Percentiles rank a stretch among this genome's conserved stretches.
phyloP scores from a whole-genome alignment of 2,797 vertebrate species.

The Enteromius viviparus region DNA sequence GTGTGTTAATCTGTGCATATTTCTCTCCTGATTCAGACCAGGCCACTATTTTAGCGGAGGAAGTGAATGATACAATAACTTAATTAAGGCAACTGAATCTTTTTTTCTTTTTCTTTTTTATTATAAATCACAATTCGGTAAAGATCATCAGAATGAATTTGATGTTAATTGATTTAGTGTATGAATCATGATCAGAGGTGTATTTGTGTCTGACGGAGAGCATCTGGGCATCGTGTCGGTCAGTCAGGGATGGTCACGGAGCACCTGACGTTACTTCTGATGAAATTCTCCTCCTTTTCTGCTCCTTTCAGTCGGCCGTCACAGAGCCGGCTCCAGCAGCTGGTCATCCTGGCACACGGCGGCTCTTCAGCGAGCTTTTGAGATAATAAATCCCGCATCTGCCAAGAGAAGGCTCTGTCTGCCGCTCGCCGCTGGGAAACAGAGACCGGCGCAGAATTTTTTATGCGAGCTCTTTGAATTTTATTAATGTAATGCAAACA shows the following conservation, averaged over 20 bases:
- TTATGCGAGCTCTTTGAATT: conserved; percentile 99
- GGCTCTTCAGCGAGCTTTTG: conserved; percentile 92
- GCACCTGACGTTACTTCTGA: not conserved
- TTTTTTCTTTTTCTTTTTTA: too few species aligned
- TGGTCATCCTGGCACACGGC: conserved; percentile 94
- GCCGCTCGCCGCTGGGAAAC: conserved; percentile 97
- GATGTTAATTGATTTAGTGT: too few species aligned
- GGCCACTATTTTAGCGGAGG: too few species aligned
- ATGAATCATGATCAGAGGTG: not conserved
- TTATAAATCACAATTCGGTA: too few species aligned
- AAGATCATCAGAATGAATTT: too few species aligned
- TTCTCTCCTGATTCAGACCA: too few species aligned
- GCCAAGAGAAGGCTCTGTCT: conserved; percentile 88
- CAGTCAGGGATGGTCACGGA: not conserved
- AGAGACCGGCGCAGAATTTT: conserved; percentile 95
- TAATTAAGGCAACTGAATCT: too few species aligned
- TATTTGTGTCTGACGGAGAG: not conserved
- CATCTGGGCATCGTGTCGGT: not conserved
- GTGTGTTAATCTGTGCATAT: too few species aligned
- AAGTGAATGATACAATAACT: too few species aligned
- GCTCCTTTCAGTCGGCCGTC: conserved; percentile 72
- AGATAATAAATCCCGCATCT: conserved; percentile 99
- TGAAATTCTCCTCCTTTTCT: conserved; percentile 46
- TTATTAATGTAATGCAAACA: conserved; percentile 99
- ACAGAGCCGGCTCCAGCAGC: conserved; percentile 91